Base-by-base conservation (phyloP, 1,140 invertebrate genomes). In the Sweltsa coloradensis region DNA sequence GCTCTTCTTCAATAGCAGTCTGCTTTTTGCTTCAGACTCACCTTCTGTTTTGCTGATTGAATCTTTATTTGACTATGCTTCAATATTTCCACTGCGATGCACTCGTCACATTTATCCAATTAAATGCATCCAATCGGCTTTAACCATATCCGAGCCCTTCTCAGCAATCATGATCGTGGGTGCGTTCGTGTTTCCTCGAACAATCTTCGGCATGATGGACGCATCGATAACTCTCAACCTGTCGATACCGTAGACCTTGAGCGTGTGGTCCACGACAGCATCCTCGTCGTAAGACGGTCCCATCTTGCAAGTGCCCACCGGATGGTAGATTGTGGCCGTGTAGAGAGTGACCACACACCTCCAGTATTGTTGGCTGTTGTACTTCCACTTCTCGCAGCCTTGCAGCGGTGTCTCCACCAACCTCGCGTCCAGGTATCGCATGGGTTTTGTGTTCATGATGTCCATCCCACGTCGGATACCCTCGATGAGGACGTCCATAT, bases 271-370 rank as follows among this genome's bases (percentile, higher is more conserved):
- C 0, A 95, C 90, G 0, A 95, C 92, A 0, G 89, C 86, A 3
- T 81, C 77, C 9, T 74, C 68, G 60, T 92, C 89, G 73, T 78
- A 82, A 39, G 78, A 77, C 0, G 84, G 83, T 0, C 90, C 92
- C 92, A 96, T 96, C 61, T 91, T 94, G 41, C 84, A 86, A 0
- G 90, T 93, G 0, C 89, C 89, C 0, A 87, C 79, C 0, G 88
- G 86, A 71, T 94, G 89, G 58, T 90, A 92, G 36, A 83, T 78
- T 0, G 89, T 90, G 1, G 74, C 76, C 0, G 83, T 83, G 50
- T 89, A 88, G 5, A 80, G 70, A 13, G 82, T 67, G 3, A 86
- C 83, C 78, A 87, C 84, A 55, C 88, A 90, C 55, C 85, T 82
- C 76, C 83, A 87, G 55, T 84, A 89, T 3, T 88, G 57, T 2